Evolutionary conservation across 2,113 vertebrate genomes (phyloP), one percentile per base, ranked within the genome.

Genomic region (Hydrochoerus hydrochaeris): DNA sequence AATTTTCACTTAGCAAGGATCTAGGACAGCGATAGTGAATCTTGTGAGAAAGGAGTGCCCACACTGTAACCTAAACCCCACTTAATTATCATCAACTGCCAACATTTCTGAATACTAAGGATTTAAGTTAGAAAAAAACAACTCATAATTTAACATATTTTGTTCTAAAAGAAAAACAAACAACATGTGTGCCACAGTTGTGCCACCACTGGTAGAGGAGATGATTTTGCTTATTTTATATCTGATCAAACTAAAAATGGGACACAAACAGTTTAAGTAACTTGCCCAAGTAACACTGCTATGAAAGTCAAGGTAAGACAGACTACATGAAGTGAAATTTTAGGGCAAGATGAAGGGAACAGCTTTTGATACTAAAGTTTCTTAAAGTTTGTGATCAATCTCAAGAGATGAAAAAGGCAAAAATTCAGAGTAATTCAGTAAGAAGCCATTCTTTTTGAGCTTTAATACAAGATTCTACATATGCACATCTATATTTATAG

Each of bases 191-290:
- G 69, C 22, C 38, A 6, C 14, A 26, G 71, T 10, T 75, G 2
- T 6, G 24, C 24, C 71, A 75, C 24, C 41, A 44, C 71, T 75
- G 13, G 46, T 9, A 4, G 75, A 82, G 57, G 52, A 60, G 28
- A 73, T 54, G 13, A 85, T 65, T 89, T 78, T 32, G 75, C 49
- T 93, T 62, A 81, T 17, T 97, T 94, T 90, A 81, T 5, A 57
- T 44, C 44, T 54, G 38, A 26, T 69, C 52, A 95, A 71, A 80
- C 14, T 82, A 19, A 67, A 85, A 95, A 44, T 60, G 49, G 57
- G 32, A 88, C n/a, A 85, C 24, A 83, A 58, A 63, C 2, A 71
- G 5, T 35, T 52, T n/a, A 69, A 57, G 13, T 24, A 30, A 77
- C 49, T 63, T 90, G 77, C 57, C 38, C 88, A 35, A 7, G 14